Conservation (phyloP, 2,888 invertebrate genomes). For the Epistrophe grossulariae region DNA sequence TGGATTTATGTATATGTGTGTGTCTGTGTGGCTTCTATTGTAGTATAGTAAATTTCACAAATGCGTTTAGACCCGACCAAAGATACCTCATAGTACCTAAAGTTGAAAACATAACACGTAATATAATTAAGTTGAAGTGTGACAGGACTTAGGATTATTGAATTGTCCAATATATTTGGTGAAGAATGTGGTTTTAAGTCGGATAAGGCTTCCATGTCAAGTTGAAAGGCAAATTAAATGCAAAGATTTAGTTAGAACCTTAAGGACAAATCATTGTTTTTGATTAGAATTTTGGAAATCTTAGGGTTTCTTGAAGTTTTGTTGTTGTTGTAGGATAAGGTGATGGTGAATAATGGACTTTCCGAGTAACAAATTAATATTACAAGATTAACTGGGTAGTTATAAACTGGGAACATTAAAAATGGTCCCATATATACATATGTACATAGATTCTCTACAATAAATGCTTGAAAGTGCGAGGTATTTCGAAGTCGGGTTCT, state of each 20-base stretch:
- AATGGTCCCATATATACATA: too few relatives aligned
- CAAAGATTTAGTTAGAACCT: neutral
- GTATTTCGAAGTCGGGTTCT: too few relatives aligned
- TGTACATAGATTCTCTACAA: too few relatives aligned
- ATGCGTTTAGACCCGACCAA: constrained; percentile 27
- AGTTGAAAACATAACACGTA: constrained; percentile 46
- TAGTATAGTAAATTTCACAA: constrained; percentile 26
- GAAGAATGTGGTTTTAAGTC: neutral
- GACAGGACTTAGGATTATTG: constrained; percentile 66
- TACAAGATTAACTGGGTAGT: neutral
- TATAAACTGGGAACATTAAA: too few relatives aligned
- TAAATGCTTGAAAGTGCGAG: too few relatives aligned
- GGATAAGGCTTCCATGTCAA: neutral
- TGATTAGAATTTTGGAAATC: neutral
- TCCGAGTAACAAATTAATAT: neutral
- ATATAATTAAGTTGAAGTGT: constrained; percentile 65
- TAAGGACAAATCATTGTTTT: neutral
- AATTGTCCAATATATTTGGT: constrained; percentile 39
- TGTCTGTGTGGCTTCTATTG: constrained; percentile 11
- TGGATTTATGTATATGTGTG: neutral
- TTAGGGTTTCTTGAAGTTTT: neutral
- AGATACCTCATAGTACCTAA: constrained; percentile 9
- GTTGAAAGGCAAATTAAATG: neutral
- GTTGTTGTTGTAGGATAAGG: neutral
- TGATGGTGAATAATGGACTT: neutral